These are phyloP conservation scores for Trissolcus japonicus DNA, from an alignment of 2,888 invertebrate genomes.

Conservation along the genomic window DNA sequence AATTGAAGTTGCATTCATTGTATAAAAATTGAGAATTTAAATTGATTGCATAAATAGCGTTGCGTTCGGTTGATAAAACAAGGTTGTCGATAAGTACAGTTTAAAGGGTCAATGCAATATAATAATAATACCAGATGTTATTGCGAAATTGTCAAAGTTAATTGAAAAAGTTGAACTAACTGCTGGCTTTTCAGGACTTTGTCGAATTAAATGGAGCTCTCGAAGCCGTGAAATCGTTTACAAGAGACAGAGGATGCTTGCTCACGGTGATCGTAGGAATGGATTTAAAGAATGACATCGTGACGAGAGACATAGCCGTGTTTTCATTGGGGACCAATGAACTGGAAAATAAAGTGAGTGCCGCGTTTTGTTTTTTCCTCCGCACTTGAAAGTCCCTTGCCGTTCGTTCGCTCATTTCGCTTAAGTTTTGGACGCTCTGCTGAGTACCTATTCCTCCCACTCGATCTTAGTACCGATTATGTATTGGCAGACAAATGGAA, in stretches of 20 bases:
- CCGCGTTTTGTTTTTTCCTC: slow-evolving; percentile 53
- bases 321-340: slow-evolving; percentile 70
- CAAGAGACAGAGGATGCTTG: slow-evolving; percentile 74
- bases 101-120: too few species aligned
- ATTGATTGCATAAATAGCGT: too few species aligned
- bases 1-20: too few species aligned
- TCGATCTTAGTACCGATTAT: neutral
- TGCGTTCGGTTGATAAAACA: too few species aligned
- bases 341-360: slow-evolving; percentile 67
- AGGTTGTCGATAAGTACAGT: too few species aligned
- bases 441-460: slow-evolving; percentile 37
- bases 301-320: slow-evolving; percentile 81
- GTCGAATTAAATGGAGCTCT: slow-evolving; percentile 77
- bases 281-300: slow-evolving; percentile 76
- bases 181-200: slow-evolving; percentile 76
- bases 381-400: slow-evolving; percentile 33
- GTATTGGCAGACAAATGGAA: too few species aligned
- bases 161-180: slow-evolving; percentile 61
- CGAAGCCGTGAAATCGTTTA: slow-evolving; percentile 78
- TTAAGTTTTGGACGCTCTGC: slow-evolving; percentile 33
- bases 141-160: slow-evolving; percentile 51
- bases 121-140: too few species aligned
- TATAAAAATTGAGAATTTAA: too few species aligned
- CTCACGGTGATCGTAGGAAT: slow-evolving; percentile 82
- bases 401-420: slow-evolving; percentile 37